These are phyloP conservation scores for Drosophila prosaltans DNA, from an alignment of 1,140 invertebrate species.

Conservation along the genomic window DNA sequence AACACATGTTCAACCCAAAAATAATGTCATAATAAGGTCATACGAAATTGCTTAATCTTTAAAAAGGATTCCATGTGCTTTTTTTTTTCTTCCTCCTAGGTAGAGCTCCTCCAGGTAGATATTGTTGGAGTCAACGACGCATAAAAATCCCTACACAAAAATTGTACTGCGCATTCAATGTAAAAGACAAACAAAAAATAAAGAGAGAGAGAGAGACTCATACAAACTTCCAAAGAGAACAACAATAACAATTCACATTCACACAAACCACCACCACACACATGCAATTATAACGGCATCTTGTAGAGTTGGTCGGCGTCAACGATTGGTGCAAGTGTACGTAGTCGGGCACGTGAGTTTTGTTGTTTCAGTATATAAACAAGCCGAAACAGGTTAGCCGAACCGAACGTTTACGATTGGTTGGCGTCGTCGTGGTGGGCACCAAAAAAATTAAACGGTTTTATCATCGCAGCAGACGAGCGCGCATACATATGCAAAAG, in stretches of 20 bases:
- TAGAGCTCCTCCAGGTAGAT: slow-evolving; percentile 1
- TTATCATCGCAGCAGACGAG: slow-evolving; percentile 15
- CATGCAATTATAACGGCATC: slow-evolving; percentile 67
- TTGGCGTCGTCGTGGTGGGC: slow-evolving; percentile 13
- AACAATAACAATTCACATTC: slow-evolving; percentile 7
- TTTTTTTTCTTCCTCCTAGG: not conserved
- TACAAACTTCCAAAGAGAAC: not conserved
- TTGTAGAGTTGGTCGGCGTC: slow-evolving; percentile 44
- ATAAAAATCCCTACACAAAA: not conserved
- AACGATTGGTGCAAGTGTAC: slow-evolving; percentile 78
- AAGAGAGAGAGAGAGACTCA: not conserved
- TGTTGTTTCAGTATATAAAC: slow-evolving; percentile 55
- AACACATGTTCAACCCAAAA: not conserved
- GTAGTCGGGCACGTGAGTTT: slow-evolving; percentile 55
- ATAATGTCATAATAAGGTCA: not conserved
- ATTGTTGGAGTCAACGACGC: slow-evolving; percentile 9
- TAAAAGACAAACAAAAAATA: not conserved
- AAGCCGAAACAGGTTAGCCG: slow-evolving; percentile 64
- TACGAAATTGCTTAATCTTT: not conserved
- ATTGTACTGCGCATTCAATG: not conserved
- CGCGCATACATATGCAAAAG: slow-evolving; percentile 13
- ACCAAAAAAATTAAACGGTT: slow-evolving; percentile 7
- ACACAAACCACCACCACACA: slow-evolving; percentile 34
- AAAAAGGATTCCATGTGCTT: not conserved
- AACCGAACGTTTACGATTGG: slow-evolving; percentile 55